Evolutionary conservation across 2,888 invertebrate genomes (phyloP).

Genomic region (Rhorus exstirpatorius): DNA sequence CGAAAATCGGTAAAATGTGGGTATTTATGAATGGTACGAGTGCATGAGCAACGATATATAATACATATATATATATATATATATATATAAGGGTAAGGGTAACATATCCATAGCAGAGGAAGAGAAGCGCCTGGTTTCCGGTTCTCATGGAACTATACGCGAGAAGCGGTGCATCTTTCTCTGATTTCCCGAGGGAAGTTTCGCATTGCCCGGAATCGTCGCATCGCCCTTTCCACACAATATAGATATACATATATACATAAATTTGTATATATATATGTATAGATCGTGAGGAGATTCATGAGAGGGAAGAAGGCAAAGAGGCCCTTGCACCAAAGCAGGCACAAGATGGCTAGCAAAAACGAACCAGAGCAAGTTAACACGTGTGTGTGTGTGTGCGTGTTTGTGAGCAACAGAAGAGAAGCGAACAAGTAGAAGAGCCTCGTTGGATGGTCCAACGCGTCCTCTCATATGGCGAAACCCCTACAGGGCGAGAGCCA

Average conservation of each 20-base stretch:
- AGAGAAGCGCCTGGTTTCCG: slow-evolving; percentile 42
- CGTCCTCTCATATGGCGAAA: slow-evolving; percentile 25
- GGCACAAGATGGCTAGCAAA: slow-evolving; percentile 28
- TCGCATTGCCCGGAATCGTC: slow-evolving; percentile 71
- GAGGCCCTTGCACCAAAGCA: slow-evolving; percentile 32
- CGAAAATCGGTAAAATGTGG: too few species aligned
- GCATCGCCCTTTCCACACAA: slow-evolving; percentile 51
- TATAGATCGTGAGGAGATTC: slow-evolving; percentile 44
- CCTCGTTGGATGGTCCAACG: slow-evolving; percentile 23
- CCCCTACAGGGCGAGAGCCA: slow-evolving; percentile 19
- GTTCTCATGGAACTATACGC: slow-evolving; percentile 45
- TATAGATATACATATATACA: slow-evolving; percentile 48
- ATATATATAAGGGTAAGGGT: background rate
- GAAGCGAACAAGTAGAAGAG: slow-evolving; percentile 17
- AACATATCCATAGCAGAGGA: slow-evolving; percentile 12
- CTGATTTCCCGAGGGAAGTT: slow-evolving; percentile 83
- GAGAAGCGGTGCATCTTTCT: slow-evolving; percentile 82
- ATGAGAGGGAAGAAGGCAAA: slow-evolving; percentile 53
- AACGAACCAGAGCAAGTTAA: slow-evolving; percentile 2
- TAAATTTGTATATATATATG: background rate
- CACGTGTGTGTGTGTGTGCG: slow-evolving; percentile 8
- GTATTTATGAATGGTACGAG: too few species aligned
- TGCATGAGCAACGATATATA: too few species aligned
- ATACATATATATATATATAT: slow-evolving; percentile 1
- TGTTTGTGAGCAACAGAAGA: slow-evolving; percentile 4